Percentiles rank a stretch among this genome's conserved stretches.
Evolutionary conservation across 2,797 vertebrate species (phyloP).

Genomic region (Lycodopsis pacificus): DNA sequence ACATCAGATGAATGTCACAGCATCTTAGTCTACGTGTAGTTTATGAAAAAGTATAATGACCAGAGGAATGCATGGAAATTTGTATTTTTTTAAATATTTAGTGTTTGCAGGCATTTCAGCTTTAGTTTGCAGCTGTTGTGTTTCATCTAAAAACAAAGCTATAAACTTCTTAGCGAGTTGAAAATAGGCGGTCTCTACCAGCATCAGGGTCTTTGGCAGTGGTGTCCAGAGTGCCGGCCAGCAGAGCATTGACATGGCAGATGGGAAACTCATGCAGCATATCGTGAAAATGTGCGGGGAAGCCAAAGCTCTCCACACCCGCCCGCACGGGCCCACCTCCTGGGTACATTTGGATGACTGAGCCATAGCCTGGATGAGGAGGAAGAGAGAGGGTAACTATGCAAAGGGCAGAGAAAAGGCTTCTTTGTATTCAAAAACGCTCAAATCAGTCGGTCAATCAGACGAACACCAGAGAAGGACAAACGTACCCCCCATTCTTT

Average conservation of each 20-base stretch:
- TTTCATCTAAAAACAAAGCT: not conserved
- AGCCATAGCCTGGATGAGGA: conserved; percentile 88
- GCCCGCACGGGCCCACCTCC: conserved; percentile 91
- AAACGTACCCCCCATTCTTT: conserved; percentile 93
- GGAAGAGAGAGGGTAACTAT: conserved; percentile 12
- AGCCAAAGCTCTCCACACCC: conserved; percentile 94
- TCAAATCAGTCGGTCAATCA: not conserved
- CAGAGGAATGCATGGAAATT: not conserved
- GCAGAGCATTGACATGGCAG: conserved; percentile 91
- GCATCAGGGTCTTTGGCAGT: conserved; percentile 62
- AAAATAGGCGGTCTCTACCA: conserved; percentile 34
- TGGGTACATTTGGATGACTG: conserved; percentile 96
- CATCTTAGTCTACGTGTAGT: not conserved
- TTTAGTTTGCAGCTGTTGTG: not conserved
- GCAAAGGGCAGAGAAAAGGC: not conserved
- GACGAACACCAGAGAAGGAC: not conserved
- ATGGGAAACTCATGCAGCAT: conserved; percentile 94
- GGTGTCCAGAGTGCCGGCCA: conserved; percentile 87
- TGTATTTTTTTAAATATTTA: not conserved
- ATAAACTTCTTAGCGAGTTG: conserved; percentile 15
- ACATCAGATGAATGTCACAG: not conserved
- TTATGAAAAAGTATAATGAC: not conserved
- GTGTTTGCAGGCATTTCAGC: not conserved
- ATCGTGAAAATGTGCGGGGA: conserved; percentile 90
- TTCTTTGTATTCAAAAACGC: not conserved